phyloP scores from a whole-genome alignment of 2,888 invertebrate genomes.

The Odiellus spinosus region DNA sequence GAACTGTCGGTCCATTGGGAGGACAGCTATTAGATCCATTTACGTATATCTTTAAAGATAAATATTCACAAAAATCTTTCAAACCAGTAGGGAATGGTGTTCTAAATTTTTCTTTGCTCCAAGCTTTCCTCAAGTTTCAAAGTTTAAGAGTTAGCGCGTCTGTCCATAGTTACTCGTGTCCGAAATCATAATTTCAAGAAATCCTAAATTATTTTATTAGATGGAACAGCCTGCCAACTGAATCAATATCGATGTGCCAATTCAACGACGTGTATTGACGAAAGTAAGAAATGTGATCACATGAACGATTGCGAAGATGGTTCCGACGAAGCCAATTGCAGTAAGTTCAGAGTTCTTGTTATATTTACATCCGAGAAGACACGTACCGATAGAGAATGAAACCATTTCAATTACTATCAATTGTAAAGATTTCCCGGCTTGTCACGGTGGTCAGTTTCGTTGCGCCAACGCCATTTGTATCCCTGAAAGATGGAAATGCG shows the following conservation, averaged over 20 bases:
- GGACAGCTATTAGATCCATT: too few relatives aligned
- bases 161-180: too few relatives aligned
- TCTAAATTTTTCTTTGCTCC: too few relatives aligned
- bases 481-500: constrained; percentile 44
- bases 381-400: background rate
- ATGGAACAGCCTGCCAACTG: constrained; percentile 43
- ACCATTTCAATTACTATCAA: background rate
- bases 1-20: too few relatives aligned
- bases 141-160: too few relatives aligned
- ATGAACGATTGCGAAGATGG: constrained; percentile 71
- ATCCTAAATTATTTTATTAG: too few relatives aligned
- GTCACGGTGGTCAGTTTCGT: constrained; percentile 76
- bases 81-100: too few relatives aligned
- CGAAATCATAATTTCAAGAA: too few relatives aligned
- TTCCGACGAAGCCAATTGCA: constrained; percentile 76
- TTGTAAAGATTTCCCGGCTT: constrained; percentile 63
- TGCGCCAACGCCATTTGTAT: constrained; percentile 87
- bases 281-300: constrained; percentile 61
- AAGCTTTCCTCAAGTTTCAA: too few relatives aligned
- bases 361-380: too few relatives aligned
- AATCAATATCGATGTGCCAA: constrained; percentile 73
- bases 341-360: constrained; percentile 44
- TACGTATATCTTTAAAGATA: too few relatives aligned
- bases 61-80: too few relatives aligned
- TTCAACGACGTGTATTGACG: constrained; percentile 64